A percentile compares a stretch with the other conserved stretches of the same genome.
Conservation (phyloP, 2,888 invertebrate genomes). For the Aquatica leii region DNA sequence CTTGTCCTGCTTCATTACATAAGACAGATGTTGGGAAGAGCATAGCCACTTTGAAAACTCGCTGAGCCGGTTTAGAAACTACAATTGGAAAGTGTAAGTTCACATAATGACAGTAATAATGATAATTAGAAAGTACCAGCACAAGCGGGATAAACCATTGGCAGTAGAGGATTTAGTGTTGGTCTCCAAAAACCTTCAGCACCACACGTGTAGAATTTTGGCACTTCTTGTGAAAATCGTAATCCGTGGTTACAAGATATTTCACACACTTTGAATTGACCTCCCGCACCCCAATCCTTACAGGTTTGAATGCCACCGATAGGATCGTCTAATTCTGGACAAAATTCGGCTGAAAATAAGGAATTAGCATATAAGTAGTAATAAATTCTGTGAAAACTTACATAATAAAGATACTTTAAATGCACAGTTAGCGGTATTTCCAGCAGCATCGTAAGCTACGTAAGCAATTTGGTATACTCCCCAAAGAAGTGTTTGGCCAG, state of each 20-base stretch:
- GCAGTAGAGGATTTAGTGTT: slow-evolving; percentile 78
- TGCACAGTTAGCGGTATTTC: slow-evolving; percentile 89
- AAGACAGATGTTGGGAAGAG: slow-evolving; percentile 96
- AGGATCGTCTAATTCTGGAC: slow-evolving; percentile 87
- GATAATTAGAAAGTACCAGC: slow-evolving; percentile 78
- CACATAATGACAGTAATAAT: no score
- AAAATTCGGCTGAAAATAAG: slow-evolving; percentile 82
- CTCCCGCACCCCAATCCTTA: slow-evolving; percentile 95
- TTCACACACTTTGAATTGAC: slow-evolving; percentile 95
- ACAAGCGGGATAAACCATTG: slow-evolving; percentile 90
- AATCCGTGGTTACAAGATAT: slow-evolving; percentile 87
- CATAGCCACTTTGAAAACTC: slow-evolving; percentile 93
- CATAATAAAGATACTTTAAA: slow-evolving; percentile 91
- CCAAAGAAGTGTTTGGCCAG: slow-evolving; percentile 89
- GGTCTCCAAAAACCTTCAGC: slow-evolving; percentile 98
- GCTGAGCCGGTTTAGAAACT: slow-evolving; percentile 90
- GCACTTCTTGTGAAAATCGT: slow-evolving; percentile 91
- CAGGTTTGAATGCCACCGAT: slow-evolving; percentile 91
- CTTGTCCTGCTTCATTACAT: slow-evolving; percentile 95
- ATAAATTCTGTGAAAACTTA: slow-evolving; percentile 62
- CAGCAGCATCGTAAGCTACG: slow-evolving; percentile 91
- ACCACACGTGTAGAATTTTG: slow-evolving; percentile 97
- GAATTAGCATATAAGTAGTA: background rate
- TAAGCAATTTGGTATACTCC: slow-evolving; percentile 93
- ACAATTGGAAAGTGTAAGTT: no score